phyloP scores from a whole-genome alignment of 1,140 invertebrate genomes.

The Holotrichia oblita region DNA sequence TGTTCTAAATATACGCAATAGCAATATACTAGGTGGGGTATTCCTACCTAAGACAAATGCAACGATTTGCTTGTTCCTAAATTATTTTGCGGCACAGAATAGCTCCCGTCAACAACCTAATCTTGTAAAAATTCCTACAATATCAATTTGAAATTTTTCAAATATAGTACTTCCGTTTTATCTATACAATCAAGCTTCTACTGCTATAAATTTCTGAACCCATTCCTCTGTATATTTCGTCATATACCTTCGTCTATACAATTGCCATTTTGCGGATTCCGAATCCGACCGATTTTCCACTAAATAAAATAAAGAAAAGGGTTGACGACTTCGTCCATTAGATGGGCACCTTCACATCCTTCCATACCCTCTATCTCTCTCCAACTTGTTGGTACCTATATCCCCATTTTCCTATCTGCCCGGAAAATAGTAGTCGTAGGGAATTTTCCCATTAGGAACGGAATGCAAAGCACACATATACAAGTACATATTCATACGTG shows the following conservation, averaged over 20 bases:
- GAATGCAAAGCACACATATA: conserved; percentile 31
- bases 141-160: too few relatives aligned
- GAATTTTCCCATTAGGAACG: conserved; percentile 35
- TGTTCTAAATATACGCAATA: neutral
- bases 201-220: too few relatives aligned
- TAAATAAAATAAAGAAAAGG: conserved; percentile 18
- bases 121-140: too few relatives aligned
- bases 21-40: too few relatives aligned
- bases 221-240: too few relatives aligned
- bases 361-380: neutral
- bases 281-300: conserved; percentile 16
- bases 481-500: neutral
- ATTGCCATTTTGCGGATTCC: neutral
- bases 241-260: neutral
- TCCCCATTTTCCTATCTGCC: neutral
- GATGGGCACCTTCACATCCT: neutral
- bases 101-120: too few relatives aligned
- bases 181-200: too few relatives aligned
- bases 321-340: conserved; percentile 5
- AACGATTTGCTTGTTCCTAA: too few relatives aligned
- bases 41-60: too few relatives aligned
- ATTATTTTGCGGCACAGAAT: too few relatives aligned
- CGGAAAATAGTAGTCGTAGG: conserved; percentile 26
- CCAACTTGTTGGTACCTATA: neutral
- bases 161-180: too few relatives aligned